Base-by-base conservation (phyloP, 2,797 vertebrate species). In the Pseudochromis fuscus region DNA sequence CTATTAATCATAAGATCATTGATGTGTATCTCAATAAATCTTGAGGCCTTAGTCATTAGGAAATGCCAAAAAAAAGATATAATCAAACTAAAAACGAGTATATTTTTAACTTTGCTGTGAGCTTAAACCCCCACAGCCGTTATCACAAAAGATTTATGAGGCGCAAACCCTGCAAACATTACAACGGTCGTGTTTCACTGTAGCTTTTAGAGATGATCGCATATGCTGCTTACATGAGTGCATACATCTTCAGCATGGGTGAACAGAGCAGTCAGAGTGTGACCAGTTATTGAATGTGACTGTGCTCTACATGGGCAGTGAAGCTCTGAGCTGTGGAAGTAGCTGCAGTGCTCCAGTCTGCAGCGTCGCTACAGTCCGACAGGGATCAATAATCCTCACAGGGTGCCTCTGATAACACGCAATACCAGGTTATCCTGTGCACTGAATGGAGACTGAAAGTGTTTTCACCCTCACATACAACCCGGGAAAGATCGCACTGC, bases 221-320 rank as follows among this genome's bases (percentile, higher is more conserved):
- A 74, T 82, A 83, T 74, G 78, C 56, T 27, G 5, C 66, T 75
- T 37, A n/a, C 77, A 74, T 31, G 79, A 68, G 11, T 16, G 66
- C 33, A 13, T 75, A 24, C 13, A 63, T 87, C 75, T 83, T 83
- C 75, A 80, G 80, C 87, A 27, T 45, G 81, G 59, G 1, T 81
- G 86, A 79, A 16, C 69, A 28, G 42, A 72, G 71, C 65, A 45
- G 65, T 77, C 57, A 52, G 56, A 58, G 58, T 2, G 53, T 21
- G 82, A 55, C 33, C 30, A 3, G 46, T 81, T 62, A 91, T 86
- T 0, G 1, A 13, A 79, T 56, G 64, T 27, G 84, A 78, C 72
- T 1, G 67, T 60, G 74, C 75, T 80, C 81, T 68, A 78, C 71
- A 79, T 77, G 44, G 3, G 62, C 80, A 78, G n/a, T 21, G 60